Percentiles rank a stretch among this genome's conserved stretches.
Evolutionary conservation across 1,140 invertebrate species (phyloP).

Genomic region (Palaemon carinicauda): DNA sequence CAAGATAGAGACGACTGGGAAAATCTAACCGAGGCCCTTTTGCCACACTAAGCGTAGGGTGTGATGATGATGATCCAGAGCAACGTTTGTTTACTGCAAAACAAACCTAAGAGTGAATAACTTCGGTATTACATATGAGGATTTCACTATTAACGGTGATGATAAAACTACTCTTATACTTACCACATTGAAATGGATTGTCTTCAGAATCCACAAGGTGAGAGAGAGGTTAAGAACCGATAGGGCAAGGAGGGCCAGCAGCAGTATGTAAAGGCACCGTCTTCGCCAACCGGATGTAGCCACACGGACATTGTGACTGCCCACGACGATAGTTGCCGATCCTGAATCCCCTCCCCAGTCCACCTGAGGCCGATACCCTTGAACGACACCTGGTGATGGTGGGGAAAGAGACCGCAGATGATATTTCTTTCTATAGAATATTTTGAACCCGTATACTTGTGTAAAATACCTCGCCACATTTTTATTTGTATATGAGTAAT

Average conservation of each 20-base stretch:
- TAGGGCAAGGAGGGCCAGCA: conserved; percentile 30
- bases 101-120: too few relatives aligned
- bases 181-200: conserved; percentile 48
- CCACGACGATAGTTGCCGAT: conserved; percentile 46
- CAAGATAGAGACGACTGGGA: too few relatives aligned
- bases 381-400: conserved; percentile 31
- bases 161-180: background rate
- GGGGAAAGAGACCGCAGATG: background rate
- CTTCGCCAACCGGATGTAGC: conserved; percentile 41
- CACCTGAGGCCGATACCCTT: conserved; percentile 55
- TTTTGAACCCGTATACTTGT: too few relatives aligned
- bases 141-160: background rate
- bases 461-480: too few relatives aligned
- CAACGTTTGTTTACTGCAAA: too few relatives aligned
- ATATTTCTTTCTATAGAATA: too few relatives aligned
- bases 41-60: too few relatives aligned
- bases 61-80: too few relatives aligned
- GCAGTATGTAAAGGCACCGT: conserved; percentile 44
- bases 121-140: background rate
- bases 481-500: too few relatives aligned
- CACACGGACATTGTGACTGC: conserved; percentile 43
- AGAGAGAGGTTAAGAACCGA: conserved; percentile 41
- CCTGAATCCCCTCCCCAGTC: conserved; percentile 55
- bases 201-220: conserved; percentile 52
- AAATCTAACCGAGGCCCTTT: too few relatives aligned